Evolutionary conservation across 2,888 invertebrate species (phyloP).

Genomic region (Phytoseiulus persimilis): DNA sequence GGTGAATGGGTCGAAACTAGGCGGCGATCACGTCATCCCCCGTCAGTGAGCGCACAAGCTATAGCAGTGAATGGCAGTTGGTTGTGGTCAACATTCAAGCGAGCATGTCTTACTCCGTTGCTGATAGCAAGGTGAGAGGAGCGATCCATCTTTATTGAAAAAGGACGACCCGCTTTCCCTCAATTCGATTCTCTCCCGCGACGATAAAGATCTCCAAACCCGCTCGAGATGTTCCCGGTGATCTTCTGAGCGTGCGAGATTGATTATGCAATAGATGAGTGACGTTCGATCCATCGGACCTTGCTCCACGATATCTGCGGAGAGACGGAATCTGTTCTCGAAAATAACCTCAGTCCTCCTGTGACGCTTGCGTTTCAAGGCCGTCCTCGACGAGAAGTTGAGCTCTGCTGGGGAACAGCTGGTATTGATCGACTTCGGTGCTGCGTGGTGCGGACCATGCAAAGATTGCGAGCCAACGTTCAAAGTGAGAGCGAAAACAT

Average conservation of each 20-base stretch:
- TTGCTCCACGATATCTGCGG: too few species aligned
- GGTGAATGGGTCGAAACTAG: neutral
- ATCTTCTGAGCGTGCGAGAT: too few species aligned
- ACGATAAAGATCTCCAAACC: too few species aligned
- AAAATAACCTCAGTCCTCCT: neutral
- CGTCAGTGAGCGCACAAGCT: neutral
- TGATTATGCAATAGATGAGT: too few species aligned
- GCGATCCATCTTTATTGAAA: neutral
- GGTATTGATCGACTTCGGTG: slow-evolving; percentile 80
- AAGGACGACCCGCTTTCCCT: too few species aligned
- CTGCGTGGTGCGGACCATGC: slow-evolving; percentile 87
- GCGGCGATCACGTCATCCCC: neutral
- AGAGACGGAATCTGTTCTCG: too few species aligned
- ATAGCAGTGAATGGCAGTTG: neutral
- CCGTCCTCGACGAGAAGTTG: slow-evolving; percentile 64
- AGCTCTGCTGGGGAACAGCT: slow-evolving; percentile 66
- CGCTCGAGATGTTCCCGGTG: too few species aligned
- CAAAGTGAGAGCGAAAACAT: neutral
- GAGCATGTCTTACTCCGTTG: neutral
- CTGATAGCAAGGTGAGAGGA: neutral
- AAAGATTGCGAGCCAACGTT: slow-evolving; percentile 51
- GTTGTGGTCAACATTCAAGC: neutral
- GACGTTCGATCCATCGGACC: too few species aligned
- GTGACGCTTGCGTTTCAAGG: slow-evolving; percentile 52
- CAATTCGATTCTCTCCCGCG: too few species aligned